Evolutionary conservation across 2,888 invertebrate genomes (phyloP), one percentile per base, ranked within the genome.

Genomic region (Andricus quercusramuli): DNA sequence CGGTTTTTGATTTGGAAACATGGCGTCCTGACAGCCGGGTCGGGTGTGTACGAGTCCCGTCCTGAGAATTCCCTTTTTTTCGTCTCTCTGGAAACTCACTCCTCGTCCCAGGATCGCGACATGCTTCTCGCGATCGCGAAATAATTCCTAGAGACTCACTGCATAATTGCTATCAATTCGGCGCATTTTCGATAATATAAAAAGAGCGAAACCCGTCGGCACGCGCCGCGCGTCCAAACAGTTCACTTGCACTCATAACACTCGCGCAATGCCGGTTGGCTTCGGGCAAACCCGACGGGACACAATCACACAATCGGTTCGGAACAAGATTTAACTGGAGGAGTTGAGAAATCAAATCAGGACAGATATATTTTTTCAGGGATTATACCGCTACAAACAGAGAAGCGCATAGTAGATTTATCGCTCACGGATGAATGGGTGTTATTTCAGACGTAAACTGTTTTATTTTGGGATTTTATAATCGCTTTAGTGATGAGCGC

Each of bases 1-100:
- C 86, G 88, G 90, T 88, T 87, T 86, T 88, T 86, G 87, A 86
- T 88, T 87, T 88, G 80, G 86, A 88, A 90, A 91, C 92, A 92
- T 92, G 92, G 92, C 91, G 91, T 90, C 91, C 86, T 88, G 89
- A 89, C 90, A 90, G 89, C 90, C 90, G 88, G 90, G 62, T 70
- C 79, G 77, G 76, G 81, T 78, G 78, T 66, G 78, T 66, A 66
- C 47, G 17, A 64, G 25, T 13, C 15, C 64, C 25, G 13, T 15
- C 64, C 47, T n/a, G 17, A 25, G 29, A 77, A 44, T 41, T 17
- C 41, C 59, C 65, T 41, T 47, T 64, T 44, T 44, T 59, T 64
- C 41, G 41, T 68, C 41, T 67, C 41, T 74, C 17, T 56, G 3
- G 32, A 20, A 17, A 47, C 56, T 74, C 74, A 74, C 29, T 51